Conservation (phyloP, 2,797 vertebrate species). For the Gouania willdenowi region DNA sequence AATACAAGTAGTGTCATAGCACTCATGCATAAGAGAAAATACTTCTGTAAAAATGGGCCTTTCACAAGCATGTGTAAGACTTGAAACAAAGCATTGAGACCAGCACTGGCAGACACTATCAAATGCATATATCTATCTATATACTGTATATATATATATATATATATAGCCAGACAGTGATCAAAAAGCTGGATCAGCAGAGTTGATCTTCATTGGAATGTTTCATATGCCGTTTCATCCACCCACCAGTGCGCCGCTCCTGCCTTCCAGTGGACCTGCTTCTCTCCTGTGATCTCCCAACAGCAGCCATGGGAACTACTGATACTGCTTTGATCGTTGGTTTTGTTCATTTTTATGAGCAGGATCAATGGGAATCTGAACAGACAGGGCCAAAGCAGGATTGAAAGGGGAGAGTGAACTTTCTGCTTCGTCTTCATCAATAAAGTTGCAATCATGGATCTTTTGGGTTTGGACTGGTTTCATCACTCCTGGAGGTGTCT, state of each 20-base stretch:
- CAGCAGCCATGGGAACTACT: conserved; percentile 28
- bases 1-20: not conserved
- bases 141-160: conserved; percentile 17
- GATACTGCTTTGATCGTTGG: conserved; percentile 41
- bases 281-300: conserved; percentile 42
- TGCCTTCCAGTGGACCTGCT: conserved; percentile 26
- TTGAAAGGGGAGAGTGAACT: not conserved
- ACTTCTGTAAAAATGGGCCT: too few relatives aligned
- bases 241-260: conserved; percentile 1
- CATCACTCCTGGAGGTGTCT: conserved; percentile 1
- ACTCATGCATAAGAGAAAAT: conserved; percentile 5
- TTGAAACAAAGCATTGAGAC: too few relatives aligned
- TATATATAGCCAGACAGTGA: conserved; percentile 24
- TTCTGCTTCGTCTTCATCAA: conserved; percentile 2
- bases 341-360: conserved; percentile 41
- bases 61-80: too few relatives aligned
- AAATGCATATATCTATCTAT: too few relatives aligned
- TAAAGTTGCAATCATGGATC: conserved; percentile 2
- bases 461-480: conserved; percentile 3
- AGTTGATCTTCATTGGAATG: conserved; percentile 54
- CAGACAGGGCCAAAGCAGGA: not conserved
- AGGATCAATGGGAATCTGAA: conserved; percentile 16
- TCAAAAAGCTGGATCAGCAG: conserved; percentile 59
- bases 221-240: conserved; percentile 65
- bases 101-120: too few relatives aligned